phyloP scores from a whole-genome alignment of 1,140 invertebrate genomes.

The Oryctes rhinoceros region DNA sequence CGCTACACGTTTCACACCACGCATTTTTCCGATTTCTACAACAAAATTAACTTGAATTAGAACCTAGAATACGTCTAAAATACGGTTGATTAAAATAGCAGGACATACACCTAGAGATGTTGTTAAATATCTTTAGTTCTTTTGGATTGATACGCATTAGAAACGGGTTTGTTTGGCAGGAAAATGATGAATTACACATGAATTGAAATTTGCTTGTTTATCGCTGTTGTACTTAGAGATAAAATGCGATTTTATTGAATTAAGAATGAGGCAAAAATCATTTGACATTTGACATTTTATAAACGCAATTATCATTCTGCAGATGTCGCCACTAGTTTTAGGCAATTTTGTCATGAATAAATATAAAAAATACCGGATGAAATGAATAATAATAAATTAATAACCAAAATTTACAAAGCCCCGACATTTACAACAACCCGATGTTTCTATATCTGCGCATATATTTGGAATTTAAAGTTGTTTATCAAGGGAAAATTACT shows the following conservation, averaged over 20 bases:
- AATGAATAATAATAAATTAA: too few relatives aligned
- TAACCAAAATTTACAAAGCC: too few relatives aligned
- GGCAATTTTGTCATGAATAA: too few relatives aligned
- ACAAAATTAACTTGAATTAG: conserved; percentile 50
- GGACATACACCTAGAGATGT: background rate
- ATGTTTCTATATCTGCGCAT: too few relatives aligned
- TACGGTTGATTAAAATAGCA: background rate
- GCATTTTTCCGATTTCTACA: conserved; percentile 75
- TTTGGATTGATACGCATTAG: conserved; percentile 26
- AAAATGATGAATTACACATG: background rate
- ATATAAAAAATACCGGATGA: too few relatives aligned
- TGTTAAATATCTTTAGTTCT: conserved; percentile 5
- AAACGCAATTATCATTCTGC: background rate
- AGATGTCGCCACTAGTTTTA: background rate
- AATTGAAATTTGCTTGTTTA: conserved; percentile 2
- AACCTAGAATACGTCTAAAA: background rate
- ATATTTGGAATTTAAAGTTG: too few relatives aligned
- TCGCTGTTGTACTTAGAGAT: conserved; percentile 19
- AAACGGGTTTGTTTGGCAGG: background rate
- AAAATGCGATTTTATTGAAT: background rate
- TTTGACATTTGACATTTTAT: background rate
- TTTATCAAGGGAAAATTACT: too few relatives aligned
- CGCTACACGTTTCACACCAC: conserved; percentile 76
- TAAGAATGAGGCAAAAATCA: background rate
- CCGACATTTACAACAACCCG: too few relatives aligned